Percentiles rank a stretch among this genome's conserved stretches.
phyloP scores from a whole-genome alignment of 2,113 vertebrate species.

The Naja naja region DNA sequence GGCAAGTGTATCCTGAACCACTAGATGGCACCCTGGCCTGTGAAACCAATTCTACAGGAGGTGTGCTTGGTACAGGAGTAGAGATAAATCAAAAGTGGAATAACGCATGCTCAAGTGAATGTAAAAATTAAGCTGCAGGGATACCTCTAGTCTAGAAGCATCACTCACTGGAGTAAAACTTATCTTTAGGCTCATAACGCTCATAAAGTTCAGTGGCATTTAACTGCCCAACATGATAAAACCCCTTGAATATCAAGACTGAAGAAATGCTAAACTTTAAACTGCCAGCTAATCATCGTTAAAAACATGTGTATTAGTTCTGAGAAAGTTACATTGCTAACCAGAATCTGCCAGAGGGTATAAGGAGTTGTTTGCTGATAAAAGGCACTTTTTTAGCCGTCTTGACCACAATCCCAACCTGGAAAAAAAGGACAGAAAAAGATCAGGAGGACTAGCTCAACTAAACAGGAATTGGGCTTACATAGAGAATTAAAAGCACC shows the following conservation, averaged over 20 bases:
- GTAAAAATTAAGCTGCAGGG: neutral
- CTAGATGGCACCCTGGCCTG: constrained; percentile 11
- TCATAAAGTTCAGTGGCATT: neutral
- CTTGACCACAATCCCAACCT: neutral
- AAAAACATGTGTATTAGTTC: neutral
- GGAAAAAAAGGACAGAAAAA: neutral
- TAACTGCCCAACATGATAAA: rapidly evolving
- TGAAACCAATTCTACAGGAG: neutral
- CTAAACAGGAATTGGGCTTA: neutral
- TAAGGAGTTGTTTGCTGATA: neutral
- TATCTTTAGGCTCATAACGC: neutral
- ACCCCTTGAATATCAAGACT: neutral
- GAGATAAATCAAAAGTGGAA: neutral
- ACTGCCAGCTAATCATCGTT: neutral
- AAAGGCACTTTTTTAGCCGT: neutral
- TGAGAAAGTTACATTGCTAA: neutral
- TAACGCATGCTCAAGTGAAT: neutral
- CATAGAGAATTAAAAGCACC: neutral
- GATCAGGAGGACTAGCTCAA: neutral
- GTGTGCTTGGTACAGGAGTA: neutral
- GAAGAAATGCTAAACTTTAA: rapidly evolving
- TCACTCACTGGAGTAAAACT: neutral
- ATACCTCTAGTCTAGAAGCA: neutral
- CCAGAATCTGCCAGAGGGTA: neutral
- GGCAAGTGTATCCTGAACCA: neutral